Evolutionary conservation across 2,888 invertebrate genomes (phyloP).

Genomic region (Lucinisca nassula): DNA sequence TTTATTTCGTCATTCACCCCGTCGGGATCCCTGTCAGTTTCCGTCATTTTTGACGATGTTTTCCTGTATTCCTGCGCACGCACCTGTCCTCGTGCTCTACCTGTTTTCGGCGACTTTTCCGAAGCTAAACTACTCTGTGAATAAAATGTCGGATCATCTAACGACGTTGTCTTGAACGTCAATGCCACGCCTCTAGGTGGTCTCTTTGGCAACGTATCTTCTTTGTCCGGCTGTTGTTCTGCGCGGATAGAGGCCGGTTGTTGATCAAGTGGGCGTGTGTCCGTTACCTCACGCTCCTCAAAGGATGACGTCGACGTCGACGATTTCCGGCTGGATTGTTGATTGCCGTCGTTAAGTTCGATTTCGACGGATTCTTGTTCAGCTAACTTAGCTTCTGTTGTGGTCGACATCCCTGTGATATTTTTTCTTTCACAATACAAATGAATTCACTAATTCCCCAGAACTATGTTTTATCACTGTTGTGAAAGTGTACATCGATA

Average conservation of each 20-base stretch:
- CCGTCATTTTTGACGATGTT: slow-evolving; percentile 24
- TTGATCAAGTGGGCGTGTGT: not conserved
- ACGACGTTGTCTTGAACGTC: slow-evolving; percentile 57
- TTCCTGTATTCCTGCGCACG: not conserved
- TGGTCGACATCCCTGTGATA: not conserved
- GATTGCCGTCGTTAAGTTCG: not conserved
- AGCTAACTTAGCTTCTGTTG: not conserved
- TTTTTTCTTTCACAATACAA: too few relatives aligned
- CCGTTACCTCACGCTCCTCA: slow-evolving; percentile 41
- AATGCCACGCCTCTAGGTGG: slow-evolving; percentile 30
- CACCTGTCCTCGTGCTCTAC: not conserved
- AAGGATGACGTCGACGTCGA: slow-evolving; percentile 69
- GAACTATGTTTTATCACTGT: too few relatives aligned
- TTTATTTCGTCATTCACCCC: slow-evolving; percentile 92
- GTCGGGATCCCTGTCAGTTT: slow-evolving; percentile 90
- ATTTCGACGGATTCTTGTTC: not conserved
- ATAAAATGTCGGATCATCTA: slow-evolving; percentile 48
- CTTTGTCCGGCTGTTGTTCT: slow-evolving; percentile 12
- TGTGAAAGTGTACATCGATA: too few relatives aligned
- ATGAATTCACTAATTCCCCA: too few relatives aligned
- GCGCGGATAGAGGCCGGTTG: slow-evolving; percentile 11
- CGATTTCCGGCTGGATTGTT: slow-evolving; percentile 39
- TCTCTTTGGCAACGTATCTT: slow-evolving; percentile 1
- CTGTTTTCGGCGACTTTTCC: not conserved
- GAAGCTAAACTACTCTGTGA: slow-evolving; percentile 45